A percentile compares a stretch with the other conserved stretches of the same genome.
Conservation (phyloP, 2,113 vertebrate species). For the Chloebia gouldiae region DNA sequence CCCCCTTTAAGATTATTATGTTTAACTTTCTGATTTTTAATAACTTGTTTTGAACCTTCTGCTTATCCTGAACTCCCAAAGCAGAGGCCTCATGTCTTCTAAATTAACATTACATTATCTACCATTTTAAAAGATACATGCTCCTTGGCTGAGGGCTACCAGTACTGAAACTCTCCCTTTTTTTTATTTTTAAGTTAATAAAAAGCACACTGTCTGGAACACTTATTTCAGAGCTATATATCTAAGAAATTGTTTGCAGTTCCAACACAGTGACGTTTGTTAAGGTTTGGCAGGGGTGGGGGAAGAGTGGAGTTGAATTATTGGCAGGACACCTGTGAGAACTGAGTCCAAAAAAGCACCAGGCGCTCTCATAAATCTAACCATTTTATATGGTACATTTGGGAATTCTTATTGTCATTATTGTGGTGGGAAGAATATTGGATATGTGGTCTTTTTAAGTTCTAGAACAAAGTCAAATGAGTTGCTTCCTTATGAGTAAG, state of each 20-base stretch:
- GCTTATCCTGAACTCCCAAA: not conserved
- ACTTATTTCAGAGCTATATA: not conserved
- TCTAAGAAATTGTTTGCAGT: conserved; percentile 8
- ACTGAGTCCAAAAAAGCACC: not conserved
- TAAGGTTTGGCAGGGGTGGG: not conserved
- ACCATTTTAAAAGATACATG: not conserved
- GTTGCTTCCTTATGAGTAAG: not conserved
- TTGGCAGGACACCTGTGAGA: not conserved
- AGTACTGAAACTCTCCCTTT: not conserved
- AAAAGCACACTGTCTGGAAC: not conserved
- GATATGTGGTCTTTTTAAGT: not conserved
- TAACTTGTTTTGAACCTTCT: not conserved
- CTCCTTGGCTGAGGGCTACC: not conserved
- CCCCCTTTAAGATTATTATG: not conserved
- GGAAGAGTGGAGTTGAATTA: not conserved
- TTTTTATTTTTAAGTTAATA: not conserved
- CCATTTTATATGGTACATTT: not conserved
- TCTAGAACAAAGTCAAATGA: not conserved
- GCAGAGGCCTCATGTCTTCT: not conserved
- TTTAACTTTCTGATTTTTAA: not conserved
- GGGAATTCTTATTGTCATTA: not conserved
- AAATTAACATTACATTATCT: not conserved
- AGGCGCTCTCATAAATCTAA: not conserved
- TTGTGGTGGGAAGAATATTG: not conserved
- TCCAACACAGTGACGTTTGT: not conserved